Percentiles rank a stretch among this genome's conserved stretches.
Evolutionary conservation across 2,888 invertebrate species (phyloP).

Genomic region (Lycaena phlaeas): DNA sequence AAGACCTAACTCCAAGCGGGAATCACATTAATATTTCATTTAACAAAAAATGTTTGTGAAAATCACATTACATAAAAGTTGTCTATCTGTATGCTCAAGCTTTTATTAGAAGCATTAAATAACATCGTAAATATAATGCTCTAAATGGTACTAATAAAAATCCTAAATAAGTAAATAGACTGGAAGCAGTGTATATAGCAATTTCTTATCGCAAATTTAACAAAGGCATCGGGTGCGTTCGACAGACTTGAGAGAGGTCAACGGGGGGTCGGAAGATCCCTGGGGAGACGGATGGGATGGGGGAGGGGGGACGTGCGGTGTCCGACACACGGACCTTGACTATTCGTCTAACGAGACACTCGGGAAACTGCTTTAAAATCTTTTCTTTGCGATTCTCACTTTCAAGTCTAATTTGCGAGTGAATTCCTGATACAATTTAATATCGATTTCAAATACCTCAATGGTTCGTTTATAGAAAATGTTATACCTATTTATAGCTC

Average conservation of each 20-base stretch:
- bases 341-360: slow-evolving; percentile 49
- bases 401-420: background rate
- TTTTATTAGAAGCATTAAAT: too few relatives aligned
- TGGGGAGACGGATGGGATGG: slow-evolving; percentile 24
- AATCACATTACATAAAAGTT: too few relatives aligned
- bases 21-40: too few relatives aligned
- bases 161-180: slow-evolving; percentile 4
- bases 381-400: slow-evolving; percentile 20
- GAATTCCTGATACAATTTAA: too few relatives aligned
- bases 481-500: too few relatives aligned
- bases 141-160: slow-evolving; percentile 5
- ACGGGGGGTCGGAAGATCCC: slow-evolving; percentile 25
- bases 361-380: slow-evolving; percentile 35
- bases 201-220: slow-evolving; percentile 46
- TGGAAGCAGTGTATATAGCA: slow-evolving; percentile 17
- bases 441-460: too few relatives aligned
- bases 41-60: too few relatives aligned
- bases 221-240: slow-evolving; percentile 59
- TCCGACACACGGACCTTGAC: slow-evolving; percentile 43
- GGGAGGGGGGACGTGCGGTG: slow-evolving; percentile 31
- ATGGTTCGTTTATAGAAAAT: too few relatives aligned
- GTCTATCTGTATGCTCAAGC: too few relatives aligned
- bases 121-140: too few relatives aligned
- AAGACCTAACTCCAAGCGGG: too few relatives aligned
- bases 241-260: slow-evolving; percentile 41